phyloP scores from a whole-genome alignment of 2,797 vertebrate genomes.

The Anniella stebbinsi region DNA sequence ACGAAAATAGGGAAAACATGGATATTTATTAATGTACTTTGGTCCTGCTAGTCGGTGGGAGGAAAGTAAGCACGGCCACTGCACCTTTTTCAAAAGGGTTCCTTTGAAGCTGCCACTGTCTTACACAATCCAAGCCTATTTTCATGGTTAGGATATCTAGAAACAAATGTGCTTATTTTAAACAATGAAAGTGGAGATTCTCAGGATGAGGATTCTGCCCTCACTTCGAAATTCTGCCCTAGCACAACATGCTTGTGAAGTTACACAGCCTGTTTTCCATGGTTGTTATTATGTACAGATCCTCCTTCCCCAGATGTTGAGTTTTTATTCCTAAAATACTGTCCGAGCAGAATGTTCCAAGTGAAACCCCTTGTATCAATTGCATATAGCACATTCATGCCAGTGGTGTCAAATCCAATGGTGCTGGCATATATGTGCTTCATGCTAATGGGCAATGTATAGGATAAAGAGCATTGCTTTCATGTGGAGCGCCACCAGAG shows the following conservation, averaged over 20 bases:
- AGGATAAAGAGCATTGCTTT: not conserved
- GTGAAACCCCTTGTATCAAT: not conserved
- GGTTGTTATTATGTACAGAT: not conserved
- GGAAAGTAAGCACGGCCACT: not conserved
- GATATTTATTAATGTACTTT: not conserved
- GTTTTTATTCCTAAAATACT: not conserved
- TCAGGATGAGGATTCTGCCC: not conserved
- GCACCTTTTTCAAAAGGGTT: not conserved
- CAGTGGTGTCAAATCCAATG: not conserved
- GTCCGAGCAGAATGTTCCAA: not conserved
- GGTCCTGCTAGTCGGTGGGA: not conserved
- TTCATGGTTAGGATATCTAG: not conserved
- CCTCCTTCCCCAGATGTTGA: not conserved
- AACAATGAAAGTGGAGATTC: not conserved
- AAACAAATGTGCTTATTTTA: not conserved
- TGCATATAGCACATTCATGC: not conserved
- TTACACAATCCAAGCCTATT: not conserved
- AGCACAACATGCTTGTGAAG: not conserved
- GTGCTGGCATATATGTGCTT: not conserved
- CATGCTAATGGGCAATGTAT: not conserved
- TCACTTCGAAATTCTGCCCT: not conserved
- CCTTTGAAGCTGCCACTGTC: not conserved
- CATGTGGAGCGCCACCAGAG: not conserved
- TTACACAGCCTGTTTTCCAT: not conserved
- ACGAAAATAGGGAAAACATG: not conserved